Percentiles rank a stretch among this genome's conserved stretches.
phyloP scores from a whole-genome alignment of 2,888 invertebrate species.

The Erannis defoliaria region DNA sequence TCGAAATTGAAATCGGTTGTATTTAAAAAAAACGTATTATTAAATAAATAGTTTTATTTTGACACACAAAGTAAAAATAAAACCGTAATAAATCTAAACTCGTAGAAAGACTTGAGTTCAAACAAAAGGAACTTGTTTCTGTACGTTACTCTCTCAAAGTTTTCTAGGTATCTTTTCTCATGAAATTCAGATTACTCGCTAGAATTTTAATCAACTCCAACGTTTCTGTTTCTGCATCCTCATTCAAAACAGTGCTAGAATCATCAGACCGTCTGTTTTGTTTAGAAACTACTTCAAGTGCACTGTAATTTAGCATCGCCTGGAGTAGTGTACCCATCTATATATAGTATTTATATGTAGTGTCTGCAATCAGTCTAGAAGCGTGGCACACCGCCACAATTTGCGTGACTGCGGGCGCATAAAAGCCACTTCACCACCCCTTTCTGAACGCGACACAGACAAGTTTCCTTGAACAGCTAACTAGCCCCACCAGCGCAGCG shows the following conservation, averaged over 20 bases:
- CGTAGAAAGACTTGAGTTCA: background rate
- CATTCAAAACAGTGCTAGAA: constrained; percentile 37
- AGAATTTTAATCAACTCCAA: constrained; percentile 39
- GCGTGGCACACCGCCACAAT: constrained; percentile 64
- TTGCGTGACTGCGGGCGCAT: constrained; percentile 67
- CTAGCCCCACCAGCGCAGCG: constrained; percentile 61
- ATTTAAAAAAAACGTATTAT: no score
- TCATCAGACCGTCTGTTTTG: constrained; percentile 44
- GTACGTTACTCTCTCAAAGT: constrained; percentile 3
- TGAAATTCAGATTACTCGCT: constrained; percentile 25
- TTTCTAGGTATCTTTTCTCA: constrained; percentile 13
- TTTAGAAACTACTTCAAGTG: constrained; percentile 50
- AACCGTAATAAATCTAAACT: constrained; percentile 3
- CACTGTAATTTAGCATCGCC: constrained; percentile 50
- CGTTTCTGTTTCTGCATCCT: constrained; percentile 33
- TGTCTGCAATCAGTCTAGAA: constrained; percentile 66
- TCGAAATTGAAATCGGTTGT: no score
- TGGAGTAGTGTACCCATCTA: constrained; percentile 39
- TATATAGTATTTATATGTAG: constrained; percentile 48
- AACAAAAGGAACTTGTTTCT: constrained; percentile 22
- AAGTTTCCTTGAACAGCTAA: constrained; percentile 71
- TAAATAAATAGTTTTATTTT: background rate
- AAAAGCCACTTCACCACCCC: constrained; percentile 63
- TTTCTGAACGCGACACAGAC: constrained; percentile 66
- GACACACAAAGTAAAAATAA: constrained; percentile 4